A percentile compares a stretch with the other conserved stretches of the same genome.
Evolutionary conservation across 53 echinoderm and acorn worm species (phyloP).

Genomic region (Actinopyga echinites): DNA sequence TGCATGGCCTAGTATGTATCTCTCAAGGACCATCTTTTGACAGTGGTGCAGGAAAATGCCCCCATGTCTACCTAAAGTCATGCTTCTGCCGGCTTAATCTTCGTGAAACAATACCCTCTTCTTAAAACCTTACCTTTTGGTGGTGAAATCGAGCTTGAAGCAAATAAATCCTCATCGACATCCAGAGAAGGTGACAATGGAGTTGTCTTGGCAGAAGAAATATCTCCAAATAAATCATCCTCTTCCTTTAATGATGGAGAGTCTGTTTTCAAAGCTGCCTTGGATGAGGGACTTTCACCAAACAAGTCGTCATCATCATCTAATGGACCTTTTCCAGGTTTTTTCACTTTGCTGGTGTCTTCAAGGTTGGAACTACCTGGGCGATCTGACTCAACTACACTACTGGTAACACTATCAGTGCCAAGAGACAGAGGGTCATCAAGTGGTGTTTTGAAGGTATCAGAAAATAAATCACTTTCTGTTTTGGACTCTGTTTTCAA

Average conservation of each 20-base stretch:
- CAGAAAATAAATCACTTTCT: conserved; percentile 18
- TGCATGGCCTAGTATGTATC: too few relatives aligned
- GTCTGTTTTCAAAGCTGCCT: not conserved
- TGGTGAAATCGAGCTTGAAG: conserved; percentile 37
- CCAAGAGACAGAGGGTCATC: conserved; percentile 1
- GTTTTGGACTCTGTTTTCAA: conserved; percentile 31
- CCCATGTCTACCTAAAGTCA: too few relatives aligned
- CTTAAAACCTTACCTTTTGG: not conserved
- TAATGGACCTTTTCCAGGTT: not conserved
- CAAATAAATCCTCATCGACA: conserved; percentile 75
- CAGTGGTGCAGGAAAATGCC: too few relatives aligned
- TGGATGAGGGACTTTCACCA: conserved; percentile 8
- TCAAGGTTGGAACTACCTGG: not conserved
- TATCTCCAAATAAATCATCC: conserved; percentile 25
- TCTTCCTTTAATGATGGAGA: not conserved
- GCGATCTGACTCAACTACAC: too few relatives aligned
- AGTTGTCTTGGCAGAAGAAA: conserved; percentile 13
- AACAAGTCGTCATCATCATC: conserved; percentile 41
- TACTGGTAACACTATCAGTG: not conserved
- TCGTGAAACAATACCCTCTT: too few relatives aligned
- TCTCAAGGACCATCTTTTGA: too few relatives aligned
- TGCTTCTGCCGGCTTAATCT: too few relatives aligned
- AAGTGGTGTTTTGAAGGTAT: not conserved
- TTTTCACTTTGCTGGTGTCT: not conserved
- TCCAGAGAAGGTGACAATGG: conserved; percentile 37